Conservation (phyloP, 2,888 invertebrate species). For the Ametastegia equiseti region DNA sequence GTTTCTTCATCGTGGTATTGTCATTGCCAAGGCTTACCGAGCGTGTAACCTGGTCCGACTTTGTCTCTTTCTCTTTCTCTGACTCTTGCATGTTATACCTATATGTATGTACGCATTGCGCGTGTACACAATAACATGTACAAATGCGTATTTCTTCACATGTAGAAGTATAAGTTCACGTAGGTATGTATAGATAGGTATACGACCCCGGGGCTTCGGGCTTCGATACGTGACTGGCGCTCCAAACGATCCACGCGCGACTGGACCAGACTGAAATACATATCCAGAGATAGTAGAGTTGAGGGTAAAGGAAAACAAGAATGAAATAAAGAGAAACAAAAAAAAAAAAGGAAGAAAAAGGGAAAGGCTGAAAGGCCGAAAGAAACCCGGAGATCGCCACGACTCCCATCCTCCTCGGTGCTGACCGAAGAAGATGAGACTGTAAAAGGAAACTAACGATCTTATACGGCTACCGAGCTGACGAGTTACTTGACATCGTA, state of each 20-base stretch:
- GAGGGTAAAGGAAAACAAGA: not conserved
- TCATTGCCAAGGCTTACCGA: conserved; percentile 38
- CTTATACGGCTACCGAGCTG: not conserved
- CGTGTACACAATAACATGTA: too few species aligned
- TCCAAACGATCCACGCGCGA: conserved; percentile 45
- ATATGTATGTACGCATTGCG: not conserved
- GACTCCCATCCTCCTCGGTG: not conserved
- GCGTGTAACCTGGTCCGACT: not conserved
- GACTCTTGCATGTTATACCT: too few species aligned
- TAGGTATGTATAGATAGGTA: not conserved
- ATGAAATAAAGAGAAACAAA: not conserved
- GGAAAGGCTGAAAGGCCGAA: not conserved
- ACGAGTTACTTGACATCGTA: conserved; percentile 28
- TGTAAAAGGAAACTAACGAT: conserved; percentile 46
- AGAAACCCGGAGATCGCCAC: conserved; percentile 4
- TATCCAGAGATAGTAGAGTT: not conserved
- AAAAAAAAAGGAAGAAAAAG: not conserved
- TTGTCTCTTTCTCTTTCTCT: too few species aligned
- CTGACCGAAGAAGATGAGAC: conserved; percentile 39
- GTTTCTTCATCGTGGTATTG: conserved; percentile 24
- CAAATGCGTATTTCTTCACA: too few species aligned
- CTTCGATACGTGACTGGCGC: conserved; percentile 44
- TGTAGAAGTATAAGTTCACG: not conserved
- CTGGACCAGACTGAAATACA: conserved; percentile 45
- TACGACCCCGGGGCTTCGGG: not conserved